phyloP scores from a whole-genome alignment of 2,797 vertebrate genomes.

The Phoxinus dragarum region DNA sequence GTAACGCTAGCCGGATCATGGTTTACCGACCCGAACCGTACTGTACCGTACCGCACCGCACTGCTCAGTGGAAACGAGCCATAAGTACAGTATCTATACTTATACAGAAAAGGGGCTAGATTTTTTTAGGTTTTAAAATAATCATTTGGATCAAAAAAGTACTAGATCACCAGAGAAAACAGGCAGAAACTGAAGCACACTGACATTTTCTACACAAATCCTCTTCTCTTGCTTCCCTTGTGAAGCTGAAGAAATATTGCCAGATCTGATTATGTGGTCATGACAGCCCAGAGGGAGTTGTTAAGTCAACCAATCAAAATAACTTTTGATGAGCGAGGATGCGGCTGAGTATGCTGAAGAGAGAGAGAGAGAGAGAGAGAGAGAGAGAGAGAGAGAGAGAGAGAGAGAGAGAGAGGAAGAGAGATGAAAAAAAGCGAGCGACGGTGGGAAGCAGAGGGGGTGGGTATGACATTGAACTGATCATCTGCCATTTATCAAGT shows the following conservation, averaged over 20 bases:
- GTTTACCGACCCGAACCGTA: too few relatives aligned
- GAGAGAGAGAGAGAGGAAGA: neutral
- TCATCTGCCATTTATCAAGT: constrained; percentile 68
- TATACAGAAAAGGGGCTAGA: constrained; percentile 1
- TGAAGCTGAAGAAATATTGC: constrained; percentile 62
- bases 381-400: neutral
- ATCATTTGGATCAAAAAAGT: constrained; percentile 6
- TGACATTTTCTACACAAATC: constrained; percentile 45
- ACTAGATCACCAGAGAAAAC: constrained; percentile 21
- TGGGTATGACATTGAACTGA: constrained; percentile 66
- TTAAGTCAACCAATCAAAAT: constrained; percentile 66
- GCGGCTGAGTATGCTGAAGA: constrained; percentile 59
- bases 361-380: neutral
- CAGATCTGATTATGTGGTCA: constrained; percentile 67
- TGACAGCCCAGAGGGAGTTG: constrained; percentile 62
- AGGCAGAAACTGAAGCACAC: constrained; percentile 36
- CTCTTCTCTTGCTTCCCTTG: constrained; percentile 55
- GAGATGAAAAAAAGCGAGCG: constrained; percentile 19
- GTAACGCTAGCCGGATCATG: too few relatives aligned
- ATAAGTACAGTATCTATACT: neutral
- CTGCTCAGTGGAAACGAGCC: too few relatives aligned
- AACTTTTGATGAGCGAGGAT: constrained; percentile 53
- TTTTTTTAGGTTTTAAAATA: neutral
- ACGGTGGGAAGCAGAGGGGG: constrained; percentile 31
- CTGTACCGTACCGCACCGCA: too few relatives aligned